phyloP scores from a whole-genome alignment of 2,888 invertebrate genomes.

The Cheilosia vulpina region DNA sequence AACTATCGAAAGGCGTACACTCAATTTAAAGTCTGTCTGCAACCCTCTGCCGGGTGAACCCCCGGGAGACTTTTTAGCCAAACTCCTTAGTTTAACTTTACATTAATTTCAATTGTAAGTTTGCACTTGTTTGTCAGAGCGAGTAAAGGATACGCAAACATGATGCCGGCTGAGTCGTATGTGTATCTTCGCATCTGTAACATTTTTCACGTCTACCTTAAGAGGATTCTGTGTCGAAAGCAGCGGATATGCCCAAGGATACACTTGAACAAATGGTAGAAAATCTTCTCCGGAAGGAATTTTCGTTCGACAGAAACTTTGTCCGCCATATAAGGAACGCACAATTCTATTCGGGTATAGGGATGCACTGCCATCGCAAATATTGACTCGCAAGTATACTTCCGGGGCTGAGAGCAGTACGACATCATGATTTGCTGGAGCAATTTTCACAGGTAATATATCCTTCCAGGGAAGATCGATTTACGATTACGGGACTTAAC shows the following conservation, averaged over 20 bases:
- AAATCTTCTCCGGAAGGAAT: conserved; percentile 69
- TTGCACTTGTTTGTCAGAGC: conserved; percentile 74
- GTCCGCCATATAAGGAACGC: conserved; percentile 63
- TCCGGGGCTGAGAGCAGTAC: conserved; percentile 60
- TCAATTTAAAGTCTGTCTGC: conserved; percentile 45
- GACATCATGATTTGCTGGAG: conserved; percentile 67
- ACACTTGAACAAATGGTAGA: conserved; percentile 71
- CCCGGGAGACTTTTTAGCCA: conserved; percentile 73
- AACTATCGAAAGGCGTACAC: conserved; percentile 59
- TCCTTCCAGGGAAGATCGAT: conserved; percentile 73
- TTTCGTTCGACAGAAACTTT: conserved; percentile 70
- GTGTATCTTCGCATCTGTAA: conserved; percentile 69
- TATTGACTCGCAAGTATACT: conserved; percentile 62
- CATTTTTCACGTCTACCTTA: conserved; percentile 69
- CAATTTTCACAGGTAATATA: conserved; percentile 74
- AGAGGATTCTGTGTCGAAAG: conserved; percentile 48
- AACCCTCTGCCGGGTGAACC: conserved; percentile 37
- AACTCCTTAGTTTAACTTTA: conserved; percentile 76
- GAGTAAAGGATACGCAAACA: conserved; percentile 73
- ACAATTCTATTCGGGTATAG: conserved; percentile 55
- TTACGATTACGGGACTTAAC: conserved; percentile 74
- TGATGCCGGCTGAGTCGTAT: conserved; percentile 26
- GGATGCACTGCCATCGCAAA: conserved; percentile 61
- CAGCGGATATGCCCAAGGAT: conserved; percentile 50
- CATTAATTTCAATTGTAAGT: conserved; percentile 77